Evolutionary conservation across 2,888 invertebrate genomes (phyloP), one percentile per base, ranked within the genome.

Genomic region (Cerceris rybyensis): DNA sequence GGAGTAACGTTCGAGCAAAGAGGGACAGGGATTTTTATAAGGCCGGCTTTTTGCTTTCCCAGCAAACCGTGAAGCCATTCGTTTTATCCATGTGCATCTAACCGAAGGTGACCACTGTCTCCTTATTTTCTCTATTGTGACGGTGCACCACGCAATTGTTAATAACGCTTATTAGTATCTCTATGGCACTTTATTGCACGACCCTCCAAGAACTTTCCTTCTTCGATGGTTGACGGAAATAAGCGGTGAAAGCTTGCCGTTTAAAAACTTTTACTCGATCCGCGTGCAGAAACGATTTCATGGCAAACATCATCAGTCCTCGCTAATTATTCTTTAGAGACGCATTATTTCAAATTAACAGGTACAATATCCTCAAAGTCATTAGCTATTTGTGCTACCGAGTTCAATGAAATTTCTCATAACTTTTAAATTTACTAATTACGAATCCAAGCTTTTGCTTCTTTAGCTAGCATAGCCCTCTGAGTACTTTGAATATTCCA

Each of bases 91-190:
- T 54, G 71, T 65, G 69, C 75, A 84, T 83, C 81, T 72, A 78
- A 72, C 42, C 65, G 77, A 78, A 59, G 65, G 46, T 67, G 67
- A 67, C 52, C 63, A 66, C 46, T 72, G 81, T 82, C 79, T 75
- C 81, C 75, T 77, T 74, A 76, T 88, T 90, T 89, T 87, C 88
- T 88, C 86, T 80, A 89, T 86, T 88, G 88, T 88, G 64, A 82
- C 76, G 61, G 67, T 17, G 61, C 28, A 52, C 54, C 78, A 64
- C 70, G 72, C 70, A 57, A 77, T 75, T 52, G 59, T 76, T 85
- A 87, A 89, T 87, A 78, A 86, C 78, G 78, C 75, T 74, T 60
- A 87, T 88, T 88, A 87, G 70, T 54, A 55, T 50, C 52, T 28
- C 50, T 28, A 17, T 17, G 61, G 41, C 41, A 68, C 65, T 57